Base-by-base conservation (phyloP, 2,113 vertebrate genomes). In the Rhipidura dahli region DNA sequence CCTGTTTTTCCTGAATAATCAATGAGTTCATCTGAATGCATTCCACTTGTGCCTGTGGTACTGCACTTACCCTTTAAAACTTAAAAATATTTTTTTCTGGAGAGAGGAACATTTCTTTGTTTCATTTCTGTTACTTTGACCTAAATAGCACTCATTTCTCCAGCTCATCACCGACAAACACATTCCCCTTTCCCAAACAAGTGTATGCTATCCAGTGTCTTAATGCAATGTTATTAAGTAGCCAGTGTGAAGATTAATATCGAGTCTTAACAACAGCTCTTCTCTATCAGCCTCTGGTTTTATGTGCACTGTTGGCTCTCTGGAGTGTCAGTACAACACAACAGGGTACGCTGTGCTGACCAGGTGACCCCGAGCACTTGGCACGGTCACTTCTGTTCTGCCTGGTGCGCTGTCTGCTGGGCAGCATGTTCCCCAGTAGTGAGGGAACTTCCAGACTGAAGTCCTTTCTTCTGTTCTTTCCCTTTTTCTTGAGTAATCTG, bases 1-100 rank as follows among this genome's bases (percentile, higher is more conserved):
- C 60, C 86, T 79, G n/a, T 94, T 96, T 96, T 97, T 82, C 63
- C 77, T 93, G 87, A 96, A 90, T 95, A 95, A 95, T 91, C 83
- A 71, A 53, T 44, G 37, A 97, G 35, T 89, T 95, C 54, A 93
- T 94, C 80, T 87, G 69, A 94, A 94, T 91, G 72, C 57, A 50
- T 88, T 91, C 86, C 56, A 18, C 50, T 64, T 88, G 37, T 83
- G 78, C 31, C 23, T 90, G 31, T 75, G 87, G 26, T 69, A 45
- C 61, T 83, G 23, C 20, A 1, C 42, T 93, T 92, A 68, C 75
- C 92, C 96, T 97, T 97, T 11, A 95, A 89, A 69, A 27, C 59
- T 84, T 95, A 60, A 45, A 83, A 86, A 72, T 80, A 88, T 84
- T 21, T 81, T 86, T 49, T 61, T 95, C 81, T 70, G 49, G 44